Percentiles rank a stretch among this genome's conserved stretches.
phyloP scores from a whole-genome alignment of 2,113 vertebrate species.

The Megalops atlanticus region DNA sequence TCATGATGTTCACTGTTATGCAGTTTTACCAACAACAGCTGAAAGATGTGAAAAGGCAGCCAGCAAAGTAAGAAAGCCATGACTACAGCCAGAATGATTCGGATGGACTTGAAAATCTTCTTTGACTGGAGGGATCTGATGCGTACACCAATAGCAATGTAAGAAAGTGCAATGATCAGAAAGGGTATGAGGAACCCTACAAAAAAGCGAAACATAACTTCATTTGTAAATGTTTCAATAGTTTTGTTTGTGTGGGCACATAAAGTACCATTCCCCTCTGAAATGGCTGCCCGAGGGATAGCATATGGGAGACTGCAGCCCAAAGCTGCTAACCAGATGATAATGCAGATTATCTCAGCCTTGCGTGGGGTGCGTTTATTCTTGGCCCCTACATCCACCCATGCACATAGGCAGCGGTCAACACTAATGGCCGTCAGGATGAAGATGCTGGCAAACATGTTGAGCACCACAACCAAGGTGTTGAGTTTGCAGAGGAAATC shows the following conservation, averaged over 20 bases:
- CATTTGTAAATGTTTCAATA: fast-evolving
- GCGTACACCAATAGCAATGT: slow-evolving; percentile 50
- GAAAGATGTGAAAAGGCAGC: slow-evolving; percentile 48
- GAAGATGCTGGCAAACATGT: slow-evolving; percentile 68
- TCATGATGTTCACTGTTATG: neutral
- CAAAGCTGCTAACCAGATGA: slow-evolving; percentile 53
- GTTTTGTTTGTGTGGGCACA: neutral
- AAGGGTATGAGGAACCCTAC: slow-evolving; percentile 61
- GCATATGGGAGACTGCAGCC: slow-evolving; percentile 49
- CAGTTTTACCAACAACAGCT: slow-evolving; percentile 19
- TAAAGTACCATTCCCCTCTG: fast-evolving
- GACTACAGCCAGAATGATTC: slow-evolving; percentile 53
- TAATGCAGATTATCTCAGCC: slow-evolving; percentile 30
- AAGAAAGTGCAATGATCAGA: slow-evolving; percentile 47
- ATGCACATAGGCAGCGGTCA: slow-evolving; percentile 64
- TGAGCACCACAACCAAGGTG: slow-evolving; percentile 33
- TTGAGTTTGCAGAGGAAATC: slow-evolving; percentile 59
- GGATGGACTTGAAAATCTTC: slow-evolving; percentile 28
- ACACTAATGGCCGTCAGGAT: slow-evolving; percentile 66
- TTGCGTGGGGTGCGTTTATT: slow-evolving; percentile 58
- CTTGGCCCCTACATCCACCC: slow-evolving; percentile 64
- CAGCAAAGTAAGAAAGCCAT: slow-evolving; percentile 65
- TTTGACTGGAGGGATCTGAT: slow-evolving; percentile 30
- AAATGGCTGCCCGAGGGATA: neutral
- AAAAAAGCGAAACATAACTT: slow-evolving; percentile 35